These are phyloP conservation scores for Lophura nycthemera DNA, from an alignment of 2,113 vertebrate genomes.

Conservation along the genomic window DNA sequence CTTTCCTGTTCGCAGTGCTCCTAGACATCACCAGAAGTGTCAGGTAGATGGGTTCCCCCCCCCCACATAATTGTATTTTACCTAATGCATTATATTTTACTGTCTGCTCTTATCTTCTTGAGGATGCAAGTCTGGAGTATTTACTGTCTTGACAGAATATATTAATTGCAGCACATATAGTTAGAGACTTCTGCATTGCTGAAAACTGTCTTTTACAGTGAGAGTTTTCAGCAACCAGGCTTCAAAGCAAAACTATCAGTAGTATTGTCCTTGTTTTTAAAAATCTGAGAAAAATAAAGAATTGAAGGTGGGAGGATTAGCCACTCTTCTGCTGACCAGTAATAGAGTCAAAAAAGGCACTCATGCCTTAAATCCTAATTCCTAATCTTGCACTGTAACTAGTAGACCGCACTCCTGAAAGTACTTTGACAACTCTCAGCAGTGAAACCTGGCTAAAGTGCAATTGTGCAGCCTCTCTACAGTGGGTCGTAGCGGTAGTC, in stretches of 20 bases:
- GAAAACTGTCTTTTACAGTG: neutral
- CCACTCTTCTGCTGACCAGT: neutral
- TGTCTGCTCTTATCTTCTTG: neutral
- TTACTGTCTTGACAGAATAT: neutral
- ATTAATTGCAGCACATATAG: neutral
- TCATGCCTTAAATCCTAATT: neutral
- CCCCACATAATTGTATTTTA: neutral
- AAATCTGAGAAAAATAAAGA: neutral
- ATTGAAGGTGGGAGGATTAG: neutral
- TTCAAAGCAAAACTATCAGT: neutral
- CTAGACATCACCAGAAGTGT: neutral
- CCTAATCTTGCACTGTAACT: neutral
- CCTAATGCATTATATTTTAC: neutral
- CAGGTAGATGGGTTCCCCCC: neutral
- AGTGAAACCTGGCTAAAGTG: neutral
- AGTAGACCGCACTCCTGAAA: neutral
- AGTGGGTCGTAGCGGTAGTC: neutral
- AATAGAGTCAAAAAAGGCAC: neutral
- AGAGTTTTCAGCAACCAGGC: neutral
- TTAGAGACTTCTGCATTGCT: neutral
- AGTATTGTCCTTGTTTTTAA: neutral
- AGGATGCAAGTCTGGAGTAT: neutral
- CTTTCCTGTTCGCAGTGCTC: neutral
- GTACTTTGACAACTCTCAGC: neutral
- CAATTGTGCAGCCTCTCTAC: neutral